Evolutionary conservation across 2,113 vertebrate species (phyloP).

Genomic region (Podarcis muralis): DNA sequence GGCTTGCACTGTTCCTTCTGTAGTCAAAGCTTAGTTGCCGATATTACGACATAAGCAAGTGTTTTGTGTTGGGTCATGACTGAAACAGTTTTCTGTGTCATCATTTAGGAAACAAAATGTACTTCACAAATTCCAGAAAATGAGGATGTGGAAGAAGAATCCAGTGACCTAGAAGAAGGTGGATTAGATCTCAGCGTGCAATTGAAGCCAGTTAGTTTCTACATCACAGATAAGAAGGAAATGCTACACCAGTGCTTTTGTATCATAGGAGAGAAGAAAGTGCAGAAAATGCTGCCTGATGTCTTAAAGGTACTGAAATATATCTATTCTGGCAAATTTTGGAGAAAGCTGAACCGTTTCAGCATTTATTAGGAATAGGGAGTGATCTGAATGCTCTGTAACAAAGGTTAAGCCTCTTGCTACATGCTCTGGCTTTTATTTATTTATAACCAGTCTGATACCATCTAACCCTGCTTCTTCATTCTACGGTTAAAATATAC

Average conservation of each 20-base stretch:
- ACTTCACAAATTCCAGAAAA: slow-evolving; percentile 68
- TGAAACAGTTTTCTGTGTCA: slow-evolving; percentile 12
- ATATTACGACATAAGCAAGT: background rate
- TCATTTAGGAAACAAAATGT: slow-evolving; percentile 81
- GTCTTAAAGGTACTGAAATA: slow-evolving; percentile 86
- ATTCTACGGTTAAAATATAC: background rate
- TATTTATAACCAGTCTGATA: background rate
- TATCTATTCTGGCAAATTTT: background rate
- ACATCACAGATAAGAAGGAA: slow-evolving; percentile 85
- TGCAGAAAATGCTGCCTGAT: slow-evolving; percentile 94
- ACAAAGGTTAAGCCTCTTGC: background rate
- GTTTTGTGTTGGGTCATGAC: background rate
- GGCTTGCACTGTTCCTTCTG: background rate
- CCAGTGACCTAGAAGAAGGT: slow-evolving; percentile 94
- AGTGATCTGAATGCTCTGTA: background rate
- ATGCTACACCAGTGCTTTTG: slow-evolving; percentile 95
- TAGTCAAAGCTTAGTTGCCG: background rate
- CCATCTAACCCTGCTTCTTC: background rate
- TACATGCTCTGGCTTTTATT: background rate
- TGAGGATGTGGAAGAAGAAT: slow-evolving; percentile 80
- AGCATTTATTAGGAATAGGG: background rate
- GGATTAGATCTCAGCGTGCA: slow-evolving; percentile 88
- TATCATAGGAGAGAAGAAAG: slow-evolving; percentile 91
- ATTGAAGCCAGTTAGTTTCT: slow-evolving; percentile 91
- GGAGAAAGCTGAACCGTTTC: background rate